phyloP scores from a whole-genome alignment of 2,888 invertebrate species.

The Stenodema calcarata region DNA sequence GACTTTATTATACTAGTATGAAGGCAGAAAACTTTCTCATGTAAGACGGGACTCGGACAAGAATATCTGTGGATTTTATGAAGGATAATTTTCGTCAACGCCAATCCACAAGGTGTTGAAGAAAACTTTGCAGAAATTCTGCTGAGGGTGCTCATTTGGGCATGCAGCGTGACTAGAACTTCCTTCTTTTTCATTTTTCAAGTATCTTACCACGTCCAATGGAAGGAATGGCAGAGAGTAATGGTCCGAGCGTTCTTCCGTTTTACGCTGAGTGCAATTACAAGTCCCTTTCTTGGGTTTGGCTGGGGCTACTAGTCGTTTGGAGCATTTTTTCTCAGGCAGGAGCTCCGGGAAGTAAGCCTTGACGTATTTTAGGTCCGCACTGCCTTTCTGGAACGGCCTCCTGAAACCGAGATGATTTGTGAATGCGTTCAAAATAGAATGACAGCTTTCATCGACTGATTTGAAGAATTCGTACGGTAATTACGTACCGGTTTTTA shows the following conservation, averaged over 20 bases:
- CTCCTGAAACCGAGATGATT: neutral
- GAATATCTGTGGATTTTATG: no score
- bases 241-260: neutral
- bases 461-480: no score
- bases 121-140: no score
- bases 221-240: neutral
- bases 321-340: neutral
- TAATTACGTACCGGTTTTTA: conserved; percentile 20
- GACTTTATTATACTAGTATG: no score
- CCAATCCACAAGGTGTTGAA: no score
- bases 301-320: neutral
- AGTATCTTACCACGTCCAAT: neutral
- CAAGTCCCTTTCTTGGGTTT: neutral
- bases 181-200: neutral
- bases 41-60: no score
- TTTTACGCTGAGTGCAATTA: neutral
- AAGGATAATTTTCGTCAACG: no score
- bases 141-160: no score
- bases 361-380: conserved; percentile 25
- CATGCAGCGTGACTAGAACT: no score
- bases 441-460: no score
- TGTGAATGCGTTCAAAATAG: no score
- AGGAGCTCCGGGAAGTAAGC: conserved; percentile 32
- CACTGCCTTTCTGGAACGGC: conserved; percentile 34
- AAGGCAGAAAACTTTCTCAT: no score